phyloP scores from a whole-genome alignment of 2,888 invertebrate genomes.

The Agrochola macilenta region DNA sequence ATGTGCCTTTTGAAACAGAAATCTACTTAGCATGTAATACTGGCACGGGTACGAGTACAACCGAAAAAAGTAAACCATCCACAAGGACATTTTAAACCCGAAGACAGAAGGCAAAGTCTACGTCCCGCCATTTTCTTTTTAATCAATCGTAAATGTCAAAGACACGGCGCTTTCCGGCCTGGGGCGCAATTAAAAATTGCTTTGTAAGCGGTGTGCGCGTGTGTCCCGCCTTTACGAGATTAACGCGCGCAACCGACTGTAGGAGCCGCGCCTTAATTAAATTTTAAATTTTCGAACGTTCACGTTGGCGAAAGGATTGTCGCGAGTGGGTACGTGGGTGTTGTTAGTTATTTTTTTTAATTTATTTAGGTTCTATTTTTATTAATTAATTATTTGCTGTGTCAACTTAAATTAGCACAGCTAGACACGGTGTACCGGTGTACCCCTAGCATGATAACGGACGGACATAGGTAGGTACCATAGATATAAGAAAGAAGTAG shows the following conservation, averaged over 20 bases:
- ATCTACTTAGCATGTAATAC: background rate
- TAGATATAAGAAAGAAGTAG: too few species aligned
- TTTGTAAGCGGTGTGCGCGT: conserved; percentile 80
- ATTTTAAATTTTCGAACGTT: conserved; percentile 84
- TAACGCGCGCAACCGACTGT: conserved; percentile 81
- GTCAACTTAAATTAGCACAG: background rate
- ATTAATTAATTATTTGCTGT: conserved; percentile 22
- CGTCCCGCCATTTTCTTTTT: conserved; percentile 75
- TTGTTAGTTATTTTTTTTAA: conserved; percentile 59
- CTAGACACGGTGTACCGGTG: too few species aligned
- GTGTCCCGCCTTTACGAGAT: conserved; percentile 82
- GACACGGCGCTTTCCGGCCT: conserved; percentile 78
- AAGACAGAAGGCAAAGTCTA: conserved; percentile 66
- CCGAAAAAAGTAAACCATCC: conserved; percentile 34
- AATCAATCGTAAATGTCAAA: conserved; percentile 85
- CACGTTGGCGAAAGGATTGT: conserved; percentile 75
- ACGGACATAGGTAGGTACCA: background rate
- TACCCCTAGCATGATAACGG: background rate
- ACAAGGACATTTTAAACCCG: conserved; percentile 47
- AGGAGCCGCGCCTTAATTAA: conserved; percentile 81
- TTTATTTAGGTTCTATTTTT: conserved; percentile 53
- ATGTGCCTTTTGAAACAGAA: background rate
- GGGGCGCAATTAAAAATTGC: conserved; percentile 86
- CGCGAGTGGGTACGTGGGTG: conserved; percentile 59
- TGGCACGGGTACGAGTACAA: background rate